A percentile compares a stretch with the other conserved stretches of the same genome.
These are phyloP conservation scores for Diadophis punctatus DNA, from an alignment of 2,113 vertebrate genomes.

Conservation along the genomic window DNA sequence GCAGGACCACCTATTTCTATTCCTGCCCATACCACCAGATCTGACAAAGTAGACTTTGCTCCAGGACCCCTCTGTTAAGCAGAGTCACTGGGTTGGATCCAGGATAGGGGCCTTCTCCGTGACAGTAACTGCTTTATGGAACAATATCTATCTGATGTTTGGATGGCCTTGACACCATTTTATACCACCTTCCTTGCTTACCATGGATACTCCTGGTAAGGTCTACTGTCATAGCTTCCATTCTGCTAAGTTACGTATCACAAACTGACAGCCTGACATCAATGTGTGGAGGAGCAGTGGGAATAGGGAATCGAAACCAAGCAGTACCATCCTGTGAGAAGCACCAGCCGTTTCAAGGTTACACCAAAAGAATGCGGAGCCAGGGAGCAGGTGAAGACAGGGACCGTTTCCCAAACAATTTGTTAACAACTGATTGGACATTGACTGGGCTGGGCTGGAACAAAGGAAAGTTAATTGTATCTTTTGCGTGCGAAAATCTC, in stretches of 20 bases:
- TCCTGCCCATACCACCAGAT: not conserved
- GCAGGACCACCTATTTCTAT: not conserved
- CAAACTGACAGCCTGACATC: not conserved
- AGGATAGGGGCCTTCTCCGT: not conserved
- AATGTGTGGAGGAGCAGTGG: not conserved
- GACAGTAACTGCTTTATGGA: not conserved
- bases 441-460: not conserved
- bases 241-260: not conserved
- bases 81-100: not conserved
- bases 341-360: not conserved
- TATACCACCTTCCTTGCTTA: not conserved
- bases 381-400: rapidly evolving
- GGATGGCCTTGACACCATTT: not conserved
- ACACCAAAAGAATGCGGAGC: not conserved
- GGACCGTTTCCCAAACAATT: not conserved
- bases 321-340: not conserved
- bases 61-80: not conserved
- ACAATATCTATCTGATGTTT: not conserved
- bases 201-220: not conserved
- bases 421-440: not conserved
- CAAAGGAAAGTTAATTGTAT: not conserved
- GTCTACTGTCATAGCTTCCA: not conserved
- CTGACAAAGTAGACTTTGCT: not conserved
- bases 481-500: not conserved
- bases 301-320: not conserved